phyloP scores from a whole-genome alignment of 2,113 vertebrate genomes.

The Paramisgurnus dabryanus region DNA sequence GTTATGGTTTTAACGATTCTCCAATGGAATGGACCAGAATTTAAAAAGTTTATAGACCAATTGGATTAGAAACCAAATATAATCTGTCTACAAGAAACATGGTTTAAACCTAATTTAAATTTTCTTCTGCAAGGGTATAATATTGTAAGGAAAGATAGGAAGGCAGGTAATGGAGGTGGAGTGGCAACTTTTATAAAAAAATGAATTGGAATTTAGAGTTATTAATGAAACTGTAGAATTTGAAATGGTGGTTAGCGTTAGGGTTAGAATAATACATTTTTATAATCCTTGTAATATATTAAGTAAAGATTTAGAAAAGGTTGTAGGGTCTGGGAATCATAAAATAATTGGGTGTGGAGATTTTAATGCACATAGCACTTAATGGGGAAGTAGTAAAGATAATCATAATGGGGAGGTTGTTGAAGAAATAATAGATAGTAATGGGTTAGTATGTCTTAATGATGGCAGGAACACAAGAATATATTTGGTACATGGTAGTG shows the following conservation, averaged over 20 bases:
- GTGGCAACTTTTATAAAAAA: neutral
- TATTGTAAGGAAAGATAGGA: neutral
- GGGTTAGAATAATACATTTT: neutral
- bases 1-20: neutral
- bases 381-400: neutral
- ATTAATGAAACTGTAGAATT: no score
- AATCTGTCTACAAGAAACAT: neutral
- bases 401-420: neutral
- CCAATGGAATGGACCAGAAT: neutral
- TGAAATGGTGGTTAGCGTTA: neutral
- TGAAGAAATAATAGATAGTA: neutral
- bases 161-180: neutral
- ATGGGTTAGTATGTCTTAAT: neutral
- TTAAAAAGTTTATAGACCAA: neutral
- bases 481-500: neutral
- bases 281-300: neutral
- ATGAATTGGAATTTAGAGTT: neutral
- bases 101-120: neutral
- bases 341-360: no score
- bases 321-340: neutral
- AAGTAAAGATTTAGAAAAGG: neutral
- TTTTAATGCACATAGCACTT: neutral
- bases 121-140: neutral
- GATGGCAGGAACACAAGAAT: conserved; percentile 5
- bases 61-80: neutral